phyloP scores from a whole-genome alignment of 2,113 vertebrate genomes.

The Condylura cristata region DNA sequence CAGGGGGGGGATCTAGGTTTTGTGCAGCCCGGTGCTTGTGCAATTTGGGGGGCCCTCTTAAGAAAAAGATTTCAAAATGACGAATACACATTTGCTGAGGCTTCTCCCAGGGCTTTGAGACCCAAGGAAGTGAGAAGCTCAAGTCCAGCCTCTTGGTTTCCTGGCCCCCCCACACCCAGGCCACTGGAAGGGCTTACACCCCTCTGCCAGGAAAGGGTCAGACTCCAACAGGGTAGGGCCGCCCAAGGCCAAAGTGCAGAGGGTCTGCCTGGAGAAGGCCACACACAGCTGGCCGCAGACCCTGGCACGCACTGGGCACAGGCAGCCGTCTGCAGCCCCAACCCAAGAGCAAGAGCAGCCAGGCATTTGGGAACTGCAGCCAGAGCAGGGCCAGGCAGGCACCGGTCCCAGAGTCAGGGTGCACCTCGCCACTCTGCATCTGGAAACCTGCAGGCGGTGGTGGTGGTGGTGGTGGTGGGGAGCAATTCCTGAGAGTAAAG shows the following conservation, averaged over 20 bases:
- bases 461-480: neutral
- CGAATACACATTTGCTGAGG: neutral
- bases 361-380: neutral
- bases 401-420: neutral
- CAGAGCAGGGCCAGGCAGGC: neutral
- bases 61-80: slow-evolving; percentile 7
- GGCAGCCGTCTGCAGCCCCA: neutral
- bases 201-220: neutral
- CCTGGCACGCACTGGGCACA: neutral
- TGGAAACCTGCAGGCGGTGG: neutral
- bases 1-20: neutral
- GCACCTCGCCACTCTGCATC: neutral
- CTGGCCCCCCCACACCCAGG: no score
- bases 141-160: neutral
- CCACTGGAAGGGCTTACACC: neutral
- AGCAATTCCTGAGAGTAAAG: neutral
- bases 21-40: neutral
- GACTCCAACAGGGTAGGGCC: neutral
- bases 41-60: neutral
- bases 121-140: neutral
- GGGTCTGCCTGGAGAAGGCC: neutral
- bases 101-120: neutral
- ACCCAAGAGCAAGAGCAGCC: neutral
- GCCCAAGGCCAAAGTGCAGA: neutral
- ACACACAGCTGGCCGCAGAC: neutral